Base-by-base conservation (phyloP, 1,140 invertebrate species). In the Drosophila paulistorum region DNA sequence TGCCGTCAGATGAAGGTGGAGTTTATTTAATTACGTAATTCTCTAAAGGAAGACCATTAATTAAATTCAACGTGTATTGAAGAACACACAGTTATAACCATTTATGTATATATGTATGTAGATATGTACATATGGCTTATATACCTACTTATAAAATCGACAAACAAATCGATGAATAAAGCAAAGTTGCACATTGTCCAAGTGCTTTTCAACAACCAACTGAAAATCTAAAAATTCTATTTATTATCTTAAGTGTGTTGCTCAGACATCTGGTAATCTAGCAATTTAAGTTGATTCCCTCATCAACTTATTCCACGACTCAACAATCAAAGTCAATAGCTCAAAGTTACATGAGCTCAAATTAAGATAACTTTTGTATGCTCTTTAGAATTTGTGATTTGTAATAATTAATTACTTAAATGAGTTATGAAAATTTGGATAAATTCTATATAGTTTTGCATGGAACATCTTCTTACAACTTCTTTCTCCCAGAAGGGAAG, bases 141-240 rank as follows among this genome's bases (percentile, higher is more conserved):
- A 51, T 30, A 30, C 30, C 5, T 30, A 30, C 30, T 30, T 30
- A 30, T 30, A 6, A 7, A 30, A 30, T 7, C 30, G 30, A 30
- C 30, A 71, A 54, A 54, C 55, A 41, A 45, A 39, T 10, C 13
- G 2, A 5, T 39, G 57, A 71, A 69, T 62, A 68, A 35, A 62
- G 57, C 67, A 54, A 35, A 48, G 59, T 59, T 68, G 41, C 42
- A 37, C 67, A 59, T 59, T 59, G 57, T 37, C 17, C n/a, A 37
- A 59, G 30, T 59, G 57, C 13, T 37, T 59, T 59, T 59, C 14
- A n/a, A 59, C 14, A 33, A 11, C 11, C 33, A 17, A 33, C 17
- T 59, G 11, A 39, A 39, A 39, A 11, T 39, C 37, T 39, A 37
- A 17, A 37, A 17, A 33, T 59, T 17, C 57, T 11, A 59, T 33